Evolutionary conservation across 2,797 vertebrate genomes (phyloP).

Genomic region (Cichlasoma orientale): DNA sequence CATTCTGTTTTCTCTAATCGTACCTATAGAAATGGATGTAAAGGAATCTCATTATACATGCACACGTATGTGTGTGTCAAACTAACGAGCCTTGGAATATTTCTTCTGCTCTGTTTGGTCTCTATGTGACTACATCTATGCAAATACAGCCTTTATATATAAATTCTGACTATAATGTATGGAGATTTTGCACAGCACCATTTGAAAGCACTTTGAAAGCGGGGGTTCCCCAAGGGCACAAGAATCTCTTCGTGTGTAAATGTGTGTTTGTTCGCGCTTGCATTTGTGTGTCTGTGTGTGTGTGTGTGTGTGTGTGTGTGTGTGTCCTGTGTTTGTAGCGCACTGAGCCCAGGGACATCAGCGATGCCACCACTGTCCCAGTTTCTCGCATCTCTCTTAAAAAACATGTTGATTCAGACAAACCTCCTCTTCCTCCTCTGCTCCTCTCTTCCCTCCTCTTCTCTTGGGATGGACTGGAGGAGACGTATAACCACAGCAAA

Average conservation of each 20-base stretch:
- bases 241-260: slow-evolving; percentile 58
- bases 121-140: slow-evolving; percentile 72
- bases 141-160: slow-evolving; percentile 77
- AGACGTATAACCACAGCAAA: slow-evolving; percentile 56
- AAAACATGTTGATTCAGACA: slow-evolving; percentile 81
- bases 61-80: neutral
- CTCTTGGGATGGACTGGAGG: slow-evolving; percentile 64
- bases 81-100: slow-evolving; percentile 60
- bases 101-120: slow-evolving; percentile 58
- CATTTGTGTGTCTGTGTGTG: slow-evolving; percentile 59
- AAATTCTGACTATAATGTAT: slow-evolving; percentile 77
- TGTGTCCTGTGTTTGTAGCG: slow-evolving; percentile 67
- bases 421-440: slow-evolving; percentile 58
- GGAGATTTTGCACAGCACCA: slow-evolving; percentile 69
- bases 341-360: slow-evolving; percentile 78
- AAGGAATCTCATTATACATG: neutral
- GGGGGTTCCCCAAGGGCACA: slow-evolving; percentile 56
- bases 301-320: slow-evolving; percentile 60
- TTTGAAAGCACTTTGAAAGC: slow-evolving; percentile 76
- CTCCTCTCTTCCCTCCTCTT: slow-evolving; percentile 17
- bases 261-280: slow-evolving; percentile 60
- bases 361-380: slow-evolving; percentile 79
- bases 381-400: slow-evolving; percentile 76
- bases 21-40: neutral
- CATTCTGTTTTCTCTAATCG: neutral